Percentiles rank a stretch among this genome's conserved stretches.
Conservation (phyloP, 2,888 invertebrate genomes). For the Meandrusa payeni region DNA sequence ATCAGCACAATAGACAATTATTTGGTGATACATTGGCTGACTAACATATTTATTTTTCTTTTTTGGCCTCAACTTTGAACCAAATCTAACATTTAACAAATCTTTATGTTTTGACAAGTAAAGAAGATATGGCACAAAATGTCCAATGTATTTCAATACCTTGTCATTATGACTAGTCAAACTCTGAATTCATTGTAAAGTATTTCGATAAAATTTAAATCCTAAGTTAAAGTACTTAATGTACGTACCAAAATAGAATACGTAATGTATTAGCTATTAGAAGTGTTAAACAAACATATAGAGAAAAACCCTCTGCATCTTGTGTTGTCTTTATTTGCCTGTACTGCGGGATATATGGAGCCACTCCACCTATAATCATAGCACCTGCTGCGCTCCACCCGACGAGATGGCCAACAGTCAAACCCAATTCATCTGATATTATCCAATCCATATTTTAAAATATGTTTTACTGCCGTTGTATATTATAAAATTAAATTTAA, state of each 20-base stretch:
- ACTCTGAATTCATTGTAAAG: no score
- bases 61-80: no score
- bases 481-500: constrained; percentile 9
- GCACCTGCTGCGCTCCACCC: constrained; percentile 91
- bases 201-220: no score
- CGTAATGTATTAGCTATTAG: constrained; percentile 97
- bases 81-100: no score
- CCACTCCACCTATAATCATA: constrained; percentile 97
- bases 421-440: constrained; percentile 86
- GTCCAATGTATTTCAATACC: no score
- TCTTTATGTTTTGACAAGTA: no score
- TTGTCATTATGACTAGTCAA: no score
- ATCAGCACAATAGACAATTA: background rate
- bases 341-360: constrained; percentile 98
- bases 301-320: constrained; percentile 98
- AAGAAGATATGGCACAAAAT: no score
- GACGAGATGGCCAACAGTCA: constrained; percentile 87
- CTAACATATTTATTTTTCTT: no score
- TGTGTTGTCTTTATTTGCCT: constrained; percentile 93
- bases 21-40: no score
- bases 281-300: constrained; percentile 97
- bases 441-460: constrained; percentile 87
- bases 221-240: no score
- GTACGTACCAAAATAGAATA: constrained; percentile 97
- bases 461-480: constrained; percentile 16